These are phyloP conservation scores for Poecile atricapillus DNA, from an alignment of 2,113 vertebrate species.

Conservation along the genomic window DNA sequence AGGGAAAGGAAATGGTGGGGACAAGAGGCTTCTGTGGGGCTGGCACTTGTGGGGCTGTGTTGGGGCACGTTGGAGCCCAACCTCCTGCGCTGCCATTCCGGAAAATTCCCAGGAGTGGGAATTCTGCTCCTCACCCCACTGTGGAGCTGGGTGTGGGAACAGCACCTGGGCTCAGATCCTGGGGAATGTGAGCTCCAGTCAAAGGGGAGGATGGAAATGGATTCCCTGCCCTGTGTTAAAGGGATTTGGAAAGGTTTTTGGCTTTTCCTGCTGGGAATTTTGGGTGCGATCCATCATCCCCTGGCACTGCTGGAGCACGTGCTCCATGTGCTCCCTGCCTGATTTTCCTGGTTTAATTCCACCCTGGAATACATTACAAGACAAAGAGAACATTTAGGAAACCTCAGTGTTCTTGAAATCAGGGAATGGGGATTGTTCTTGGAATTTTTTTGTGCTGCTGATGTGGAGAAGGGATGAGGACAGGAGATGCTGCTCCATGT, in stretches of 20 bases:
- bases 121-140: rapidly evolving
- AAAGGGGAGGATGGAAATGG: neutral
- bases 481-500: neutral
- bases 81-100: rapidly evolving
- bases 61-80: rapidly evolving
- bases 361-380: neutral
- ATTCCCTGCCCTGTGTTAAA: no score
- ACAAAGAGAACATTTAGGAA: neutral
- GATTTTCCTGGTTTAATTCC: neutral
- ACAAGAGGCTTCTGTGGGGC: rapidly evolving
- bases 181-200: neutral
- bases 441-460: neutral
- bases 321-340: neutral
- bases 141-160: neutral
- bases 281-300: neutral
- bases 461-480: neutral
- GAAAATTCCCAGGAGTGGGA: neutral
- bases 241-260: neutral
- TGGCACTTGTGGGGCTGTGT: neutral
- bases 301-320: neutral
- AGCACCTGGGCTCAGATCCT: neutral
- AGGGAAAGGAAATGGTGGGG: neutral
- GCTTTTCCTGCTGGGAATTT: neutral
- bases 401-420: rapidly evolving
- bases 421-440: neutral